These are phyloP conservation scores for Pristionchus arcanus DNA, from an alignment of 2,888 invertebrate species.

Conservation along the genomic window DNA sequence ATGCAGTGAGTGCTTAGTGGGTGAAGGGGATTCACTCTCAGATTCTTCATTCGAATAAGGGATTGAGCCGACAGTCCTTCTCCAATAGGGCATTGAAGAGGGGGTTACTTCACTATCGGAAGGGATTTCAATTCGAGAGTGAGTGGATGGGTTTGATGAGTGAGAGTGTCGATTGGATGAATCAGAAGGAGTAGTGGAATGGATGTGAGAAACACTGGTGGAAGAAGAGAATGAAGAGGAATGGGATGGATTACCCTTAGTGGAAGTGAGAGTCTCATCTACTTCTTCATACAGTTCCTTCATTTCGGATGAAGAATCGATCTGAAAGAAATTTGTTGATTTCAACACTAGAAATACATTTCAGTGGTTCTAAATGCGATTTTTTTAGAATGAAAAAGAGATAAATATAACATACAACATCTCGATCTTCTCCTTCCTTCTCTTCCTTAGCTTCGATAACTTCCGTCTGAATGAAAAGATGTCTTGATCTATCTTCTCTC, in stretches of 20 bases:
- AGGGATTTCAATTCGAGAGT: background rate
- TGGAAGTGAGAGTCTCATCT: slow-evolving; percentile 1
- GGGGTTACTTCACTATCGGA: background rate
- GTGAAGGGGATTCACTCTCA: background rate
- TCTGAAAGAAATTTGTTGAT: background rate
- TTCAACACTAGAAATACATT: background rate
- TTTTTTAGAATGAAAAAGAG: background rate
- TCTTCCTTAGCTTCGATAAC: background rate
- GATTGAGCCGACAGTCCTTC: background rate
- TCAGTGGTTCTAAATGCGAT: background rate
- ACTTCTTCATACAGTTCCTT: slow-evolving; percentile 50
- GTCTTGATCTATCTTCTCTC: background rate
- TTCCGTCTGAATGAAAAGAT: background rate
- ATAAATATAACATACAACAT: background rate
- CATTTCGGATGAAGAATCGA: slow-evolving; percentile 35
- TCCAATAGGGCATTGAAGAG: background rate
- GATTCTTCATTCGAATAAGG: background rate
- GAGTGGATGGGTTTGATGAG: background rate
- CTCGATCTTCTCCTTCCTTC: slow-evolving; percentile 11
- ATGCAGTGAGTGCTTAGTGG: background rate
- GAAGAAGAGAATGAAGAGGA: background rate
- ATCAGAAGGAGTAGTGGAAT: background rate
- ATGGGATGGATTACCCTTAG: slow-evolving; percentile 10
- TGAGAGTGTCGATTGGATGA: background rate
- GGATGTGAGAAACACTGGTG: background rate